Conservation (phyloP, 2,888 invertebrate genomes). For the Drosophila antonietae region DNA sequence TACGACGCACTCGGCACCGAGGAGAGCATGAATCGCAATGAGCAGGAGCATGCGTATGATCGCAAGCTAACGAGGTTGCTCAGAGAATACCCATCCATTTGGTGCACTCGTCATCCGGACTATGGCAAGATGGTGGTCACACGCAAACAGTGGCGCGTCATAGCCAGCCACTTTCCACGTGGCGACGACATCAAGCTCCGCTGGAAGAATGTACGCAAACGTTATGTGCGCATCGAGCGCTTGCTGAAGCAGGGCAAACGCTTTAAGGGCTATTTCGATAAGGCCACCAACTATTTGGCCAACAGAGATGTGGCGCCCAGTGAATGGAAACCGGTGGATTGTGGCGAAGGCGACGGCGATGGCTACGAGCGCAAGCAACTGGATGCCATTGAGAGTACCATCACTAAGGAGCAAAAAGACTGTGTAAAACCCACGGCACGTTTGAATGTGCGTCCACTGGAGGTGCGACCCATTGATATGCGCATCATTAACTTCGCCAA, state of each 20-base stretch:
- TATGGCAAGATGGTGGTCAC: constrained; percentile 81
- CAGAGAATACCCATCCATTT: constrained; percentile 80
- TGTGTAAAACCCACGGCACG: constrained; percentile 3
- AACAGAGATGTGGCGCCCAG: constrained; percentile 73
- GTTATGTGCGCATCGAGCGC: constrained; percentile 77
- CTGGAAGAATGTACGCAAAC: constrained; percentile 81
- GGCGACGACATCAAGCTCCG: constrained; percentile 80
- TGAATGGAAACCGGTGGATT: constrained; percentile 76
- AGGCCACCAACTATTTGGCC: constrained; percentile 80
- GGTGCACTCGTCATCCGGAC: constrained; percentile 82
- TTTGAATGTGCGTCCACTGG: constrained; percentile 62
- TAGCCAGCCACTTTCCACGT: constrained; percentile 73
- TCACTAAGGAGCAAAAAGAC: constrained; percentile 43
- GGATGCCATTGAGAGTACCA: constrained; percentile 75
- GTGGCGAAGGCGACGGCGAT: constrained; percentile 79
- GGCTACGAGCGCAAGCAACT: constrained; percentile 72
- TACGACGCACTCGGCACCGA: constrained; percentile 69
- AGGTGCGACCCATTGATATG: constrained; percentile 72
- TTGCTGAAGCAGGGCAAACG: constrained; percentile 77
- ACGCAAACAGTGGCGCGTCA: constrained; percentile 81
- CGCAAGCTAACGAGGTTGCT: constrained; percentile 78
- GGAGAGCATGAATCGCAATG: constrained; percentile 80
- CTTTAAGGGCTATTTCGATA: constrained; percentile 82
- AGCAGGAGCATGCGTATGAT: constrained; percentile 79
- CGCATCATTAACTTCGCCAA: constrained; percentile 82